Evolutionary conservation across 2,797 vertebrate species (phyloP).

Genomic region (Calcarius lapponicus): DNA sequence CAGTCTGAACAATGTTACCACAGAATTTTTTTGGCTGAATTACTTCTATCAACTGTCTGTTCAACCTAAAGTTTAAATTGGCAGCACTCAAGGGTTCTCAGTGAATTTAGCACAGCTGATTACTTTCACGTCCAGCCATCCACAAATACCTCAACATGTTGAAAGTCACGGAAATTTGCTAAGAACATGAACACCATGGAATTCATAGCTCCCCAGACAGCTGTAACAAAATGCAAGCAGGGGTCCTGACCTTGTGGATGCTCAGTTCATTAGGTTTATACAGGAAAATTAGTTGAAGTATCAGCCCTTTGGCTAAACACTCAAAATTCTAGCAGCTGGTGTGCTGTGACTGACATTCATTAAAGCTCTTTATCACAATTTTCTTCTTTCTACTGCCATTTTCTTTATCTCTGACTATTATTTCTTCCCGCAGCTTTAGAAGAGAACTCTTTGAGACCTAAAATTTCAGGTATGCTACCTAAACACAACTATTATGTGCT

Average conservation of each 20-base stretch:
- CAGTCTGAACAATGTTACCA: background rate
- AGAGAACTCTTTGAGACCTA: background rate
- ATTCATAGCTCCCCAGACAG: constrained; percentile 15
- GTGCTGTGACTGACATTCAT: background rate
- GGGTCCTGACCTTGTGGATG: background rate
- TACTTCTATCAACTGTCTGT: background rate
- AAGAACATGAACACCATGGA: background rate
- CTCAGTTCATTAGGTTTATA: background rate
- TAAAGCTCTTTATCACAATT: background rate
- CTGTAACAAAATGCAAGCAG: background rate
- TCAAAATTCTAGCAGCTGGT: background rate
- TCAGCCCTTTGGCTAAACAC: background rate
- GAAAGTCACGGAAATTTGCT: constrained; percentile 21
- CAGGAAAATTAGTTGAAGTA: background rate
- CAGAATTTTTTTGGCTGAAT: background rate
- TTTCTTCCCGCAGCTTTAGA: background rate
- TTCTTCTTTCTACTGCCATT: background rate
- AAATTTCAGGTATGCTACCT: background rate
- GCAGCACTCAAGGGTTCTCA: background rate
- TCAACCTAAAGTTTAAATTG: constrained; percentile 35
- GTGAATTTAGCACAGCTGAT: constrained; percentile 26
- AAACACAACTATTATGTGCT: background rate
- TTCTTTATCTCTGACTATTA: background rate
- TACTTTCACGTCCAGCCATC: constrained; percentile 3
- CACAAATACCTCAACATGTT: constrained; percentile 19